These are phyloP conservation scores for Druceiella hillmani DNA, from an alignment of 2,888 invertebrate species.

Conservation along the genomic window DNA sequence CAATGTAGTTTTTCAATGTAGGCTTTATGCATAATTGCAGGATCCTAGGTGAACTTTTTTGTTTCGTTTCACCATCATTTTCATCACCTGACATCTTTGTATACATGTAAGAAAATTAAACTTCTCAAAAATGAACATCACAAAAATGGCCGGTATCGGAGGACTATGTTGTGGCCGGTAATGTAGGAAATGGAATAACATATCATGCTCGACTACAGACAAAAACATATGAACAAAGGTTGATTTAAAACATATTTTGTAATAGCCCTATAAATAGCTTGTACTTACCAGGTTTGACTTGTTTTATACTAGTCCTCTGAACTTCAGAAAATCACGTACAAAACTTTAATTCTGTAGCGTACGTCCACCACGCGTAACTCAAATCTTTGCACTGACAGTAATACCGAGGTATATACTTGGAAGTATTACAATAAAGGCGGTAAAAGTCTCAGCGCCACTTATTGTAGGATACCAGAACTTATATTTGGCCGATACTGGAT, in stretches of 20 bases:
- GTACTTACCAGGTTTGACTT: slow-evolving; percentile 4
- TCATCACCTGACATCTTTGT: slow-evolving; percentile 21
- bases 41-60: no score
- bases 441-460: background rate
- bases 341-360: no score
- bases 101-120: slow-evolving; percentile 13
- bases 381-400: slow-evolving; percentile 7
- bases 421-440: slow-evolving; percentile 1
- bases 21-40: slow-evolving; percentile 16
- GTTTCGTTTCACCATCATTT: no score
- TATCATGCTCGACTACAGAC: no score
- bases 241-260: slow-evolving; percentile 2
- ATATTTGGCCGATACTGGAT: slow-evolving; percentile 1
- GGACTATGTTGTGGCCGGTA: slow-evolving; percentile 8
- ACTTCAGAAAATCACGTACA: slow-evolving; percentile 1
- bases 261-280: slow-evolving; percentile 3
- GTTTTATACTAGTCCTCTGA: no score
- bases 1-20: slow-evolving; percentile 16
- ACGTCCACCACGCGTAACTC: slow-evolving; percentile 5
- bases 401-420: slow-evolving; percentile 5
- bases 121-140: slow-evolving; percentile 3
- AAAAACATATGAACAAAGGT: background rate
- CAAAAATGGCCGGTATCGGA: slow-evolving; percentile 10
- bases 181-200: slow-evolving; percentile 6
- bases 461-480: background rate